These are phyloP conservation scores for Chirona hameri DNA, from an alignment of 2,888 invertebrate genomes.

Conservation along the genomic window DNA sequence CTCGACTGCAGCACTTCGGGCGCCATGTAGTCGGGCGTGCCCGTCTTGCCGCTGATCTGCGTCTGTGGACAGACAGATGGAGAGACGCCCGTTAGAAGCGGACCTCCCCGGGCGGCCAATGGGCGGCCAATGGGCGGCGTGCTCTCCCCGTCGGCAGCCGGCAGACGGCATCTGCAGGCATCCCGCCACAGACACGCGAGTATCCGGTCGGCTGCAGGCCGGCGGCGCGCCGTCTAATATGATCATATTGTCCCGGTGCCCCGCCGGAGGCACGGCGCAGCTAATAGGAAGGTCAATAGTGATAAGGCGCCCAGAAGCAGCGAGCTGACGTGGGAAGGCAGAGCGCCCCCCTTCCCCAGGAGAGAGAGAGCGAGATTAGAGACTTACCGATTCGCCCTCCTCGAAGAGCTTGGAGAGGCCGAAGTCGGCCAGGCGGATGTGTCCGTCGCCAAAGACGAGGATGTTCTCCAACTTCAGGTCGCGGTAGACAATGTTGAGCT, in stretches of 20 bases:
- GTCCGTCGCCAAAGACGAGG: constrained; percentile 25
- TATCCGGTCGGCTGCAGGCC: too few relatives aligned
- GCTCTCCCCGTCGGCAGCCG: too few relatives aligned
- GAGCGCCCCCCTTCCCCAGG: too few relatives aligned
- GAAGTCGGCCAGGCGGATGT: constrained; percentile 24
- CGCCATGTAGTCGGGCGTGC: constrained; percentile 30
- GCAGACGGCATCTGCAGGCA: too few relatives aligned
- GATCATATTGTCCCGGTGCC: not conserved
- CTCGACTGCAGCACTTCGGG: constrained; percentile 22
- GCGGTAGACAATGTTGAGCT: constrained; percentile 10
- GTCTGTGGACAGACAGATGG: not conserved
- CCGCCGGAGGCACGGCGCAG: not conserved
- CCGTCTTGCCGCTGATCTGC: constrained; percentile 3
- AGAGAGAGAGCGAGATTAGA: not conserved
- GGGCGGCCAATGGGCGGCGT: too few relatives aligned
- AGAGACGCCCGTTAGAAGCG: not conserved
- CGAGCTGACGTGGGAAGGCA: too few relatives aligned
- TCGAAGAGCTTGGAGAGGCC: constrained; percentile 4
- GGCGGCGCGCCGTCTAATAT: too few relatives aligned
- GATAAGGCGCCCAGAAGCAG: too few relatives aligned
- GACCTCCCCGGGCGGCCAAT: too few relatives aligned
- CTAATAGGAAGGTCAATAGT: too few relatives aligned
- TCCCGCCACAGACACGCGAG: too few relatives aligned
- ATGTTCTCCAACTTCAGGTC: constrained; percentile 29
- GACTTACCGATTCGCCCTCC: constrained; percentile 8